Conservation (phyloP, 2,113 vertebrate species). For the Danionella cerebrum region DNA sequence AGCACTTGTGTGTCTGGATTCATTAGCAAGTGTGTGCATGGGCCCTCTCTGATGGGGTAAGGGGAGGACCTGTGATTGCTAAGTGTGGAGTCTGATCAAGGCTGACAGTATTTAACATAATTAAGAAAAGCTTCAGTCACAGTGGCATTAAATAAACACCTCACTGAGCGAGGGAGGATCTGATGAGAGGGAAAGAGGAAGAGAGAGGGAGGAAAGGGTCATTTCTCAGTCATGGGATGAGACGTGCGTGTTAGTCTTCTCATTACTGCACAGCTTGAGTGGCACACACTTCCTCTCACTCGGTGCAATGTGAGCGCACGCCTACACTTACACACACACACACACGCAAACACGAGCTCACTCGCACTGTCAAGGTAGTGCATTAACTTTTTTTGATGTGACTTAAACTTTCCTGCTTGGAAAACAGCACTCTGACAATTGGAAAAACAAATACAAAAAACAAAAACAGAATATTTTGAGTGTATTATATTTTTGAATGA, state of each 20-base stretch:
- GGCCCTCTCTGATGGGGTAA: constrained; percentile 27
- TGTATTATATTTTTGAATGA: neutral
- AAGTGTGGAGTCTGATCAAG: constrained; percentile 39
- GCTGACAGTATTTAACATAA: constrained; percentile 48
- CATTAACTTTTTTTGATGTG: constrained; percentile 8
- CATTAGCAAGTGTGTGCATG: constrained; percentile 30
- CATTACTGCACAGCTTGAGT: constrained; percentile 42
- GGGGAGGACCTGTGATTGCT: constrained; percentile 40
- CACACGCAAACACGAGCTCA: neutral
- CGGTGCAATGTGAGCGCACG: constrained; percentile 11
- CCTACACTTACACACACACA: constrained; percentile 18
- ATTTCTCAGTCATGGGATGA: constrained; percentile 38
- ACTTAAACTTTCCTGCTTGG: neutral
- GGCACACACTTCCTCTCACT: constrained; percentile 34
- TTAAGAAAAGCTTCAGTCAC: constrained; percentile 51
- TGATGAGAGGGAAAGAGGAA: constrained; percentile 28
- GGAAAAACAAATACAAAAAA: neutral
- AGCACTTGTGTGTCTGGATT: constrained; percentile 42
- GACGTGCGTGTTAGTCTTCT: constrained; percentile 35
- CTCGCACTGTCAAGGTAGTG: constrained; percentile 9
- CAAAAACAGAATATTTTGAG: no score
- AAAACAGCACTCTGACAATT: neutral
- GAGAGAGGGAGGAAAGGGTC: constrained; percentile 26
- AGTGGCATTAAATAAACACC: constrained; percentile 48
- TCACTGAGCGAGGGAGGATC: constrained; percentile 34